Evolutionary conservation across 1,140 invertebrate genomes (phyloP), one percentile per base, ranked within the genome.

Genomic region (Matsumurasca onukii): DNA sequence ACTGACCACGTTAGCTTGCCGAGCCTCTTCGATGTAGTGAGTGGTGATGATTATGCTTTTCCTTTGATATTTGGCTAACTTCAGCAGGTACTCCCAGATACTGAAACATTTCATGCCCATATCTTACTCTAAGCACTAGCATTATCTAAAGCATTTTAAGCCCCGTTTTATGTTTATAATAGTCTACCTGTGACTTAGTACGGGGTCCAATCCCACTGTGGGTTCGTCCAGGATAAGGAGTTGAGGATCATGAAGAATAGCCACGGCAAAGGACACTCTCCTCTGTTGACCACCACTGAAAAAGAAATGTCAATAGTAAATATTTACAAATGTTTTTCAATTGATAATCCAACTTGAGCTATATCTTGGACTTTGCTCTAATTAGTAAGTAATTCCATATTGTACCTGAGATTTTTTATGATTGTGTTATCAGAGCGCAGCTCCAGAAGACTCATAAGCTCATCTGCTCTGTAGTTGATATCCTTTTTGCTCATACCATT

Each of bases 151-250:
- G n/a, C n/a, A n/a, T n/a, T n/a, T n/a, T n/a, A n/a, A n/a, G n/a
- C n/a, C n/a, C n/a, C n/a, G n/a, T n/a, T n/a, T n/a, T n/a, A n/a
- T n/a, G n/a, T n/a, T n/a, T n/a, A n/a, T n/a, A n/a, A n/a, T n/a
- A n/a, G n/a, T 55, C 31, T 52, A 68, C 69, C 39, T 52, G 22
- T 68, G 22, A 68, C 48, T 39, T 22, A 95, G 83, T 22, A 96
- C 79, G 0, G 94, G 94, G 82, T 97, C 94, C n/a, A 97, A 92
- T 25, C 94, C 94, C n/a, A 97, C 95, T 0, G 95, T 97, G 0
- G 94, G 95, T 77, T 97, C 95, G 77, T 98, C 95, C 17, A 97
- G 83, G 76, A 98, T 95, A 22, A 97, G 80, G 24, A 98, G 83
- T 78, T 95, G 91, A 0, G 95, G 95, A 80, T 94, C 91, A 75